Percentiles rank a stretch among this genome's conserved stretches.
Evolutionary conservation across 2,797 vertebrate species (phyloP).

Genomic region (Chaenodraco wilsoni): DNA sequence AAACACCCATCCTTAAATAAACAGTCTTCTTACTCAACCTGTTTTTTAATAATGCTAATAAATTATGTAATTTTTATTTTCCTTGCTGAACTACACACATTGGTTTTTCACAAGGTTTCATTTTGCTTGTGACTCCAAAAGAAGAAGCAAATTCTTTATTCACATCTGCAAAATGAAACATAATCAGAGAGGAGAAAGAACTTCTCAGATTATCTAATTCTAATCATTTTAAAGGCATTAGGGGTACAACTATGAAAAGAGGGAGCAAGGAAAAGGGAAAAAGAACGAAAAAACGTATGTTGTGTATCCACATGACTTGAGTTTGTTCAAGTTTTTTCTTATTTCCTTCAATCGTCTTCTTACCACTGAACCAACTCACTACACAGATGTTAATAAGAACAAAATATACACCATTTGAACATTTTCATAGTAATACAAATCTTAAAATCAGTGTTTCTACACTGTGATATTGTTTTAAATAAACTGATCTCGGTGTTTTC

Average conservation of each 20-base stretch:
- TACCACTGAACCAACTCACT: too few relatives aligned
- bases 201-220: background rate
- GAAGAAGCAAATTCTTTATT: background rate
- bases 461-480: background rate
- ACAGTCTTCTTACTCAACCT: constrained; percentile 13
- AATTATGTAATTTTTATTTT: constrained; percentile 47
- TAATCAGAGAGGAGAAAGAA: background rate
- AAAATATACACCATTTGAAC: too few relatives aligned
- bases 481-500: background rate
- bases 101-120: background rate
- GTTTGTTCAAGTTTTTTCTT: background rate
- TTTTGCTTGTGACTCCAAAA: constrained; percentile 5
- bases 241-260: background rate
- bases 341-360: too few relatives aligned
- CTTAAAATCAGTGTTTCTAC: background rate
- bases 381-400: too few relatives aligned
- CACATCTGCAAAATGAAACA: background rate
- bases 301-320: constrained; percentile 2
- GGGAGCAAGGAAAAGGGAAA: background rate
- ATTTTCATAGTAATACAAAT: too few relatives aligned
- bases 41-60: constrained; percentile 54
- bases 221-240: background rate
- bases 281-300: constrained; percentile 16
- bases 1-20: constrained; percentile 30
- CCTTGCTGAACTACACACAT: constrained; percentile 1